phyloP scores from a whole-genome alignment of 2,888 invertebrate genomes.

The Gari tellinella region DNA sequence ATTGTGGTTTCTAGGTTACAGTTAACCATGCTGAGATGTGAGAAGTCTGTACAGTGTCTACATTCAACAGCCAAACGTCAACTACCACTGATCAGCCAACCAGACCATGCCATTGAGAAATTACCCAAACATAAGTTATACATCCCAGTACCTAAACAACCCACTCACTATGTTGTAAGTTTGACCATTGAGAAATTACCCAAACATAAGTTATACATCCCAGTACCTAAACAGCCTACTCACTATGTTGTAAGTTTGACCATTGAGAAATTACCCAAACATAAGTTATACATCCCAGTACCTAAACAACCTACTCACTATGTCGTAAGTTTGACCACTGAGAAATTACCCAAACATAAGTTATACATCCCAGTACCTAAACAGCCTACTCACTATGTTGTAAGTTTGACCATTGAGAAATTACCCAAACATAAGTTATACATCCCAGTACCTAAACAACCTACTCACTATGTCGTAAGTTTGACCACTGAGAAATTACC shows the following conservation, averaged over 20 bases:
- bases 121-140: conserved; percentile 79
- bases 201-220: conserved; percentile 79
- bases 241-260: conserved; percentile 93
- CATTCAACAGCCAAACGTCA: conserved; percentile 94
- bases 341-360: too few relatives aligned
- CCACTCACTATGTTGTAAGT: conserved; percentile 92
- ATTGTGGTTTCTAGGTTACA: conserved; percentile 91
- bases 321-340: too few relatives aligned
- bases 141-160: conserved; percentile 82
- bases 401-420: too few relatives aligned
- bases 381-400: too few relatives aligned
- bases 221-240: conserved; percentile 86
- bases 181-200: conserved; percentile 76
- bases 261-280: too few relatives aligned
- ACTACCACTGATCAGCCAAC: conserved; percentile 92
- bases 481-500: too few relatives aligned
- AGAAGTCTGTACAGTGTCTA: conserved; percentile 96
- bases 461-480: too few relatives aligned
- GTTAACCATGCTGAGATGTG: conserved; percentile 96
- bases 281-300: too few relatives aligned
- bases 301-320: too few relatives aligned
- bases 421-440: too few relatives aligned
- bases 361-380: too few relatives aligned
- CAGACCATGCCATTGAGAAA: conserved; percentile 79
- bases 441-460: too few relatives aligned